Base-by-base conservation (phyloP, 2,888 invertebrate genomes). In the Seladonia tumulorum region DNA sequence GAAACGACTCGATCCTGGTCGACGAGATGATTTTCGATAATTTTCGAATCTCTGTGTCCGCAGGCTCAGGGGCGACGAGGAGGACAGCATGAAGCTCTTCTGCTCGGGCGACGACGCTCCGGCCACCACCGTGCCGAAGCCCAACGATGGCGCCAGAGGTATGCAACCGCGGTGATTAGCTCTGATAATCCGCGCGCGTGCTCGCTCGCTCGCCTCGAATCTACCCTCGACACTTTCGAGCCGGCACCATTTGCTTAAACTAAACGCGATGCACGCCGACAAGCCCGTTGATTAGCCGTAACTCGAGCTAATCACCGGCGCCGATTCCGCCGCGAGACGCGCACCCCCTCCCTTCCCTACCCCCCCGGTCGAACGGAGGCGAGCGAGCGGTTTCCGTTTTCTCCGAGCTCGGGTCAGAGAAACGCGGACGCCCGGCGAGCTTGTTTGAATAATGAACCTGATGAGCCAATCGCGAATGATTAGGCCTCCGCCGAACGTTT, bases 11-110 rank as follows among this genome's bases (percentile, higher is more conserved):
- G 75, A 83, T 42, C 10, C 49, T 76, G 45, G 39, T 22, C 25
- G 25, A 80, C 47, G 72, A 53, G 53, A 75, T 70, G 68, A n/a
- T n/a, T n/a, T n/a, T n/a, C n/a, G n/a, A 79, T 89, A 89, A 89
- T 81, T 82, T 78, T 76, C 75, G 66, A 72, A 82, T 79, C 72
- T 83, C 53, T 86, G 76, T 86, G 79, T 88, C 83, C 60, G 82
- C 87, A 90, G 88, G 57, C 71, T 88, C 35, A 75, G 68, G 53
- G 84, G 68, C 74, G 81, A 84, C 73, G 85, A 88, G 79, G 87
- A 90, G 79, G 88, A 86, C 70, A 89, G 57, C 39, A 90, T 90
- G 90, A 83, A 74, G 85, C 86, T 89, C 49, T 90, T 89, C 45
- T 86, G 87, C 71, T 79, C 86, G 49, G 77, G 70, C 39, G 80